A percentile compares a stretch with the other conserved stretches of the same genome.
Evolutionary conservation across 2,888 invertebrate species (phyloP).

Genomic region (Slavum lentiscoides): DNA sequence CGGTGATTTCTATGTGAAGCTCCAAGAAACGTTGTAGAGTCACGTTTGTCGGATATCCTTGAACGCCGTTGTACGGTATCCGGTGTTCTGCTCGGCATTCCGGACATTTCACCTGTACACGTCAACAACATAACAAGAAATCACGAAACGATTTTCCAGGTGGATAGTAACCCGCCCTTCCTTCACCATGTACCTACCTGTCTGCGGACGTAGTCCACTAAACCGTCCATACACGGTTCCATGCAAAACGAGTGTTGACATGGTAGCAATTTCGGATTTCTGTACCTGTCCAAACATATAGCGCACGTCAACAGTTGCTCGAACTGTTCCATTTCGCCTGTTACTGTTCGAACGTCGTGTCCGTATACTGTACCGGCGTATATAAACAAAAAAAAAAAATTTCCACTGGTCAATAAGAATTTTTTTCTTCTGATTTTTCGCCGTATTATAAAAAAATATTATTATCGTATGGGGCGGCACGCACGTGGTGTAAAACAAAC

Average conservation of each 20-base stretch:
- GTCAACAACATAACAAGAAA: too few species aligned
- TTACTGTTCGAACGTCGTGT: too few species aligned
- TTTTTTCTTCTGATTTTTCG: too few species aligned
- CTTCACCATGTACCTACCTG: too few species aligned
- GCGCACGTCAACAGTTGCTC: constrained; percentile 97
- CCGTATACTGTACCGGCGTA: too few species aligned
- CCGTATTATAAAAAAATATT: too few species aligned
- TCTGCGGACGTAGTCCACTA: constrained; percentile 91
- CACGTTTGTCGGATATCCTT: constrained; percentile 94
- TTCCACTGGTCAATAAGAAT: too few species aligned
- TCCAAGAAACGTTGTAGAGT: constrained; percentile 93
- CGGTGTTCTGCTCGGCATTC: constrained; percentile 97
- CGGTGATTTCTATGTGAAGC: constrained; percentile 88
- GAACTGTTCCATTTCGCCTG: constrained; percentile 80
- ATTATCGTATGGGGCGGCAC: too few species aligned
- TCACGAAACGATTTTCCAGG: too few species aligned
- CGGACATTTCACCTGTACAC: constrained; percentile 86
- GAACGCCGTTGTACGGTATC: constrained; percentile 92
- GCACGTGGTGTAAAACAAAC: too few species aligned
- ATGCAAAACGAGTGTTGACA: constrained; percentile 99
- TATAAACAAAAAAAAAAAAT: too few species aligned
- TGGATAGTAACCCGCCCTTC: too few species aligned
- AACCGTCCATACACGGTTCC: constrained; percentile 97
- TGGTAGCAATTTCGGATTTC: constrained; percentile 97
- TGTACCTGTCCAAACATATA: constrained; percentile 95